Base-by-base conservation (phyloP, 1,140 invertebrate species). In the Zaprionus vittiger region DNA sequence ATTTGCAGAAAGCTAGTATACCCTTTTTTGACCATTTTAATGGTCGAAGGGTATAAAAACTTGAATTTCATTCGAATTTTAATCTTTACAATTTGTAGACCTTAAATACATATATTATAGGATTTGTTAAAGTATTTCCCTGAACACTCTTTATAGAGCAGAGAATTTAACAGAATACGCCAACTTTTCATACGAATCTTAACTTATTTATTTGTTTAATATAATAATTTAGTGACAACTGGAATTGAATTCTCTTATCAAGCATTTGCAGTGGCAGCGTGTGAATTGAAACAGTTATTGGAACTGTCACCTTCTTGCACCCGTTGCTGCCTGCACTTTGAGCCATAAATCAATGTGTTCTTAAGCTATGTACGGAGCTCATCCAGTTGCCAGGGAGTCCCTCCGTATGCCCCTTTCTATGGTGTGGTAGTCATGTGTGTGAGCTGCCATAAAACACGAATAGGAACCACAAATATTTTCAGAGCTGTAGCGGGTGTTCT, bases 341-440 rank as follows among this genome's bases (percentile, higher is more conserved):
- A 54, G 73, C 62, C 84, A 89, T 87, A 87, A 89, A 87, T 87
- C 85, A 84, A 84, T 76, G 75, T 64, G 72, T 57, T 84, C 73
- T 81, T 73, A 73, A 81, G 67, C 65, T 73, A 57, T 61, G 59
- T 7, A 17, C 68, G 26, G 38, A 56, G 12, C 26, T 63, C 64
- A 70, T 47, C 49, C 59, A 77, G 66, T 83, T 68, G 59, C 47
- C 49, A 41, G 11, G 15, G 38, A 6, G 47, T 20, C 31, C 1
- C 54, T 59, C 17, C 14, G 11, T 31, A 12, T 12, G 5, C 38
- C 55, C 24, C 41, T 22, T 28, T 4, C 15, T 34, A 20, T 9
- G 41, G 6, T 57, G 37, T 44, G 28, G 11, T 54, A 26, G 12
- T 2, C 65, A 62, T 83, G 67, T 75, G 62, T 80, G 62, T 60